A percentile compares a stretch with the other conserved stretches of the same genome.
phyloP scores from a whole-genome alignment of 2,888 invertebrate genomes.

The Crossocerus cetratus region DNA sequence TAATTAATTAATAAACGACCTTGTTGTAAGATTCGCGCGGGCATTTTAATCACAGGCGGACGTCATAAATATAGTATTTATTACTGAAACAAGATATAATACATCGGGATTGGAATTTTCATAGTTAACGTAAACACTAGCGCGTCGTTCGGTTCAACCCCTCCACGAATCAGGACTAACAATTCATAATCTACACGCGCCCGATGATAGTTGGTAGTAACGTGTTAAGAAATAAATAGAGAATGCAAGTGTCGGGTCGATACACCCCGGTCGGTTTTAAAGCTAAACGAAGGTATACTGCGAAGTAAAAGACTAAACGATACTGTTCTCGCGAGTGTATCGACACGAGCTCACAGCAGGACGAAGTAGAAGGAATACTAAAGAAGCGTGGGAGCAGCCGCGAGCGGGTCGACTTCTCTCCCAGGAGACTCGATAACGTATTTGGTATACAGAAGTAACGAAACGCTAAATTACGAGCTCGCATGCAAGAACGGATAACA shows the following conservation, averaged over 20 bases:
- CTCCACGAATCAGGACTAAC: no score
- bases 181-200: slow-evolving; percentile 15
- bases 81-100: slow-evolving; percentile 46
- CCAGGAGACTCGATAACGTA: slow-evolving; percentile 16
- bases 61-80: slow-evolving; percentile 59
- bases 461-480: slow-evolving; percentile 24
- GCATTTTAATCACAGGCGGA: background rate
- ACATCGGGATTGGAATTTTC: background rate
- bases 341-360: slow-evolving; percentile 7
- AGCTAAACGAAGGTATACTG: slow-evolving; percentile 16
- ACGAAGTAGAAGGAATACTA: background rate
- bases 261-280: slow-evolving; percentile 23
- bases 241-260: slow-evolving; percentile 10
- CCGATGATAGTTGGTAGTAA: slow-evolving; percentile 8
- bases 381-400: background rate
- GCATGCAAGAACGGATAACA: slow-evolving; percentile 34
- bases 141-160: no score
- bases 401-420: background rate
- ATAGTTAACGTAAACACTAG: background rate
- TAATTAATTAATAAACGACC: slow-evolving; percentile 29
- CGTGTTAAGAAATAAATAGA: slow-evolving; percentile 29
- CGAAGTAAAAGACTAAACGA: background rate
- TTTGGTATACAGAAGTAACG: slow-evolving; percentile 33
- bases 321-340: slow-evolving; percentile 5
- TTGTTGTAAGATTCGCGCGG: background rate